Conservation (phyloP, 2,113 vertebrate genomes). For the Onychorhynchus coronatus region DNA sequence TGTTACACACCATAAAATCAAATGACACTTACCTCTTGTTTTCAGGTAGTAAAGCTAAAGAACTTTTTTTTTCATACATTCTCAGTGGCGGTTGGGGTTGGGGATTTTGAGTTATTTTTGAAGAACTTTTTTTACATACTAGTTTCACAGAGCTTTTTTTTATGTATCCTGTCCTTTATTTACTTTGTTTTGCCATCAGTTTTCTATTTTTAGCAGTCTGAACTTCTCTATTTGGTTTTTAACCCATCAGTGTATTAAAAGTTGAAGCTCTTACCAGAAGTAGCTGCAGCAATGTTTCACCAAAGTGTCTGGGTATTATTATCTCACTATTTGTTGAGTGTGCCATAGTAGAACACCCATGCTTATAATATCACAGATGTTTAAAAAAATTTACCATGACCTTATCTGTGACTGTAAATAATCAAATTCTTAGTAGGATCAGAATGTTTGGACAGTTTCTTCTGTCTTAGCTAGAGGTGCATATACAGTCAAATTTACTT, state of each 20-base stretch:
- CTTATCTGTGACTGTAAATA: neutral
- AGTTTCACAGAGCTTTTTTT: neutral
- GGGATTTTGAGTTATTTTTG: neutral
- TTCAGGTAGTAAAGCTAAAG: slow-evolving; percentile 23
- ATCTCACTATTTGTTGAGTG: neutral
- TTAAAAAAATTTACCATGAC: neutral
- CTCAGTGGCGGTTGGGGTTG: neutral
- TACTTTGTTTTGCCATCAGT: neutral
- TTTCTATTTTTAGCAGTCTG: slow-evolving; percentile 2
- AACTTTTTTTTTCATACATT: neutral
- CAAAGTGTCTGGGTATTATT: neutral
- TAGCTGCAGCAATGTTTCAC: neutral
- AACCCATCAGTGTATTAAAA: neutral
- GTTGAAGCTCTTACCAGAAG: neutral
- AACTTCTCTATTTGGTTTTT: neutral
- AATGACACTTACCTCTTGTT: neutral
- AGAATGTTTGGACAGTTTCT: neutral
- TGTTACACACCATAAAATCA: neutral
- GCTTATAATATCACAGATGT: neutral
- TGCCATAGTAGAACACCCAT: neutral
- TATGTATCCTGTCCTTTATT: neutral
- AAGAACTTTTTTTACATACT: neutral
- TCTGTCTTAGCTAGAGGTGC: neutral
- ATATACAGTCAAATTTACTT: neutral
- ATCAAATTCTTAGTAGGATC: neutral